Percentiles rank a stretch among this genome's conserved stretches.
phyloP scores from a whole-genome alignment of 2,888 invertebrate species.

The Eulithis prunata region DNA sequence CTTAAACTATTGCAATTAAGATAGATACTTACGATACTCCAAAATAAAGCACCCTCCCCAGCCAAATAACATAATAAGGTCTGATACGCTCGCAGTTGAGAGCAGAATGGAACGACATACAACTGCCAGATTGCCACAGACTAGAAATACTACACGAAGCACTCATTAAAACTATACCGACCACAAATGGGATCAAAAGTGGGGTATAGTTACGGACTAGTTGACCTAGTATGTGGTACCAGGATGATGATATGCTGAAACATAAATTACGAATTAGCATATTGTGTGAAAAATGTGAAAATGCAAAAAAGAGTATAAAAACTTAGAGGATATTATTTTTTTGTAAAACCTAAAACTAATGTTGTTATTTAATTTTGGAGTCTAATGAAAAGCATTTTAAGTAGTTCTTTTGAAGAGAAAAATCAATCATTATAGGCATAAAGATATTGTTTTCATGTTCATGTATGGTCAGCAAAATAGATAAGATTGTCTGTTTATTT shows the following conservation, averaged over 20 bases:
- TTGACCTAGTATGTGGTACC: constrained; percentile 85
- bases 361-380: too few species aligned
- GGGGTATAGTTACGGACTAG: constrained; percentile 87
- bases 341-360: too few species aligned
- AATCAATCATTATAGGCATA: too few species aligned
- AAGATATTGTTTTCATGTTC: too few species aligned
- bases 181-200: constrained; percentile 87
- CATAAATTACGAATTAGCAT: background rate
- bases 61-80: constrained; percentile 59
- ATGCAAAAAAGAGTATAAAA: too few species aligned
- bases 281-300: too few species aligned
- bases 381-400: too few species aligned
- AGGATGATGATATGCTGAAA: constrained; percentile 83
- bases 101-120: constrained; percentile 73
- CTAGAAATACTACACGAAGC: constrained; percentile 73
- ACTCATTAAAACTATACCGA: constrained; percentile 86
- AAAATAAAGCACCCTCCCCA: constrained; percentile 16
- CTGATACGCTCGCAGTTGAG: constrained; percentile 83
- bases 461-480: too few species aligned
- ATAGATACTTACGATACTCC: constrained; percentile 21
- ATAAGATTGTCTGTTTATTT: too few species aligned
- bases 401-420: too few species aligned
- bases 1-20: background rate
- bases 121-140: constrained; percentile 14
- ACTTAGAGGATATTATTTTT: too few species aligned